These are phyloP conservation scores for Tuberolachnus salignus DNA, from an alignment of 2,888 invertebrate genomes.

Conservation along the genomic window DNA sequence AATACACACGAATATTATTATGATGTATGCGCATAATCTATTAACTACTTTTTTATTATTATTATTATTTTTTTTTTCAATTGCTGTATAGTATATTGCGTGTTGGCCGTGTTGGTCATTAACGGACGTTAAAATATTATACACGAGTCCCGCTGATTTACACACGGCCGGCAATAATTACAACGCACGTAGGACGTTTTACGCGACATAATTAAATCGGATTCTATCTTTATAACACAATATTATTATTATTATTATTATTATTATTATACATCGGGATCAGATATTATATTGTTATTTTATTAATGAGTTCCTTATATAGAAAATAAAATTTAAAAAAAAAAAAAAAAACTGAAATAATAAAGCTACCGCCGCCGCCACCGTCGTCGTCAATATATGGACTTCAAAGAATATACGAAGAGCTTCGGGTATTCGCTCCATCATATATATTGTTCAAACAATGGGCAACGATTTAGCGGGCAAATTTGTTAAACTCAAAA, in stretches of 20 bases:
- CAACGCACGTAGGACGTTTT: constrained; percentile 24
- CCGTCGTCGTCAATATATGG: no score
- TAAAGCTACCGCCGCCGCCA: no score
- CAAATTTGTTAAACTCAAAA: not conserved
- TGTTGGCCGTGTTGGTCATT: constrained; percentile 24
- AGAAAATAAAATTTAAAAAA: no score
- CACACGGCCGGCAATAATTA: constrained; percentile 31
- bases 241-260: no score
- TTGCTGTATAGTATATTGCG: constrained; percentile 17
- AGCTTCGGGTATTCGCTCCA: not conserved
- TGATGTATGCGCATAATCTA: not conserved
- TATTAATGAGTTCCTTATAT: constrained; percentile 30
- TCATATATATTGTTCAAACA: constrained; percentile 6
- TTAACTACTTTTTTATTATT: not conserved
- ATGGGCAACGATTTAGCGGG: constrained; percentile 2
- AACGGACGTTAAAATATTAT: constrained; percentile 2
- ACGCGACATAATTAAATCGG: constrained; percentile 31
- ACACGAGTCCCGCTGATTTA: constrained; percentile 31
- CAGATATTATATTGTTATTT: not conserved
- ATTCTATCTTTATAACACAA: no score
- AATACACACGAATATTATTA: not conserved
- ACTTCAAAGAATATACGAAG: not conserved
- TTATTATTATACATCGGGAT: not conserved
- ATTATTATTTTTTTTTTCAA: not conserved
- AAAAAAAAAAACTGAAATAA: no score